phyloP scores from a whole-genome alignment of 2,113 vertebrate genomes.

The Scomber japonicus region DNA sequence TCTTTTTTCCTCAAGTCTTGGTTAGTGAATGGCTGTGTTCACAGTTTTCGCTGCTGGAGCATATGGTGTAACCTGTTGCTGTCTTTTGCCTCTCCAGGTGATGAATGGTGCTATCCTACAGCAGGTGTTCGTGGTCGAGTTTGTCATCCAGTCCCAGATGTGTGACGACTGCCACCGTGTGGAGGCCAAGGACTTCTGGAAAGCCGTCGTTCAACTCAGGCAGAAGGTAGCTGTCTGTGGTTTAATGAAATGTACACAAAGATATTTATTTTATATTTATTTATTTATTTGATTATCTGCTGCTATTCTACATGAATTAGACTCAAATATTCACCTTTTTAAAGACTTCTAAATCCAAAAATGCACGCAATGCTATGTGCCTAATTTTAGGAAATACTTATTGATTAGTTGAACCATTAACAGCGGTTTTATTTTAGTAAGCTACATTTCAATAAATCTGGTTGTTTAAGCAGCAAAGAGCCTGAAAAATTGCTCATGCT shows the following conservation, averaged over 20 bases:
- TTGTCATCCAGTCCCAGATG: constrained; percentile 92
- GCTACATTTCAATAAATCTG: background rate
- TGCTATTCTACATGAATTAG: background rate
- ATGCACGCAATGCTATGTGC: too few species aligned
- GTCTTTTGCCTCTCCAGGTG: constrained; percentile 85
- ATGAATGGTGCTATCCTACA: constrained; percentile 97
- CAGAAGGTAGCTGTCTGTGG: constrained; percentile 89
- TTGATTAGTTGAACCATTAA: background rate
- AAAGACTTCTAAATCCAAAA: too few species aligned
- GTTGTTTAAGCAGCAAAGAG: too few species aligned
- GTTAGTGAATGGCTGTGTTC: background rate
- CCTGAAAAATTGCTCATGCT: too few species aligned
- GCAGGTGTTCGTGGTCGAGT: constrained; percentile 97
- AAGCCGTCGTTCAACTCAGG: constrained; percentile 95
- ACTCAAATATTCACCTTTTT: too few species aligned
- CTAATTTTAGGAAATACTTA: background rate
- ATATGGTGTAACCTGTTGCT: constrained; percentile 26
- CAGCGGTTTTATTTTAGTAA: background rate
- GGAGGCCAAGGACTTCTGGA: constrained; percentile 99
- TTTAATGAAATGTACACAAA: background rate
- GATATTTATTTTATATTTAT: background rate
- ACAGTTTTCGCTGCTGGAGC: background rate
- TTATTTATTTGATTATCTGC: background rate
- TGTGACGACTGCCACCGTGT: constrained; percentile 98
- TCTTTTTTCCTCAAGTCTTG: background rate